Evolutionary conservation across 64 coral and sea anemone species (phyloP), one percentile per base, ranked within the genome.

Genomic region (Astreopora myriophthalma): DNA sequence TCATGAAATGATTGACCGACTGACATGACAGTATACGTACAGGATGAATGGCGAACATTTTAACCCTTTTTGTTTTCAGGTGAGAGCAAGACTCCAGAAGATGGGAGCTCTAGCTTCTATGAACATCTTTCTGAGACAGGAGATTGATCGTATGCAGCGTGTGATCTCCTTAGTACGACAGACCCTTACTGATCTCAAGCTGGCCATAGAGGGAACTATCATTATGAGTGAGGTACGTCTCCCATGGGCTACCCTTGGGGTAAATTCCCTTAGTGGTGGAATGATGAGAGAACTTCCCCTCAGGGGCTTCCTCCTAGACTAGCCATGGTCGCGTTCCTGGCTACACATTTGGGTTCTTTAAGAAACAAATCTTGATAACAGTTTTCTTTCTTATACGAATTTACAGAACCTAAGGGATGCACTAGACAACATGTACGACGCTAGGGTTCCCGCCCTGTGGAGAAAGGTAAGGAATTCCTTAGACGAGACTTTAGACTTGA

Each of bases 81-180:
- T 99, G 44, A 86, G 91, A 33, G 93, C 87, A 8, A 82, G 97
- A 24, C 83, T 99, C 11, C 94, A 99, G 84, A 99, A 99, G 38
- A 99, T 99, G 97, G 97, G 97, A 30, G 87, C 97, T 13, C 68
- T 95, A 11, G 91, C 97, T 1, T 95, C 97, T 52, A 99, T 99
- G 97, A 99, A 99, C 76, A 99, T 99, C 30, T 99, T 99, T 77
- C 57, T 99, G 20, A 91, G 97, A 58, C 97, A 99, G 73, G 97
- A 99, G 61, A 93, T 95, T 22, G 97, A 99, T 62, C 97, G 97
- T 0, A 99, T 99, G 97, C 97, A 99, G 44, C 86, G 97, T 60
- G 97, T 99, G 20, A 99, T 99, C 36, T 88, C 90, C 30, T 75
- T 95, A 3, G 97, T 99, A 0, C 68, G 97, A 25, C 69, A 95